Conservation (phyloP, 2,888 invertebrate species). For the Drosophila birchii region DNA sequence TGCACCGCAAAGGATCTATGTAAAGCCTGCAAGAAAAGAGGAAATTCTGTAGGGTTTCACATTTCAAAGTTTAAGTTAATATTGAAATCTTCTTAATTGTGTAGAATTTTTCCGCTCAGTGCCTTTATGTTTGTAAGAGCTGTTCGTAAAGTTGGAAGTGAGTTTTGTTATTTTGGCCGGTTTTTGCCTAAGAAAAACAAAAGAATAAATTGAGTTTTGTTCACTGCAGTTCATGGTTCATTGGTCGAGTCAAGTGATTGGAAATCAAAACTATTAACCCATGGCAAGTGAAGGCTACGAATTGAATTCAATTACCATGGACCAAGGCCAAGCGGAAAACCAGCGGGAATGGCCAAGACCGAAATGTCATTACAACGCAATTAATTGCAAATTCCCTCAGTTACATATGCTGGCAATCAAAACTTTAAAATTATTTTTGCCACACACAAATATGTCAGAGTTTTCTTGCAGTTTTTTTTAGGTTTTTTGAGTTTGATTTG, state of each 20-base stretch:
- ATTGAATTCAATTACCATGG: conserved; percentile 41
- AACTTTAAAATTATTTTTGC: conserved; percentile 69
- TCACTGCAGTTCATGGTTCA: conserved; percentile 44
- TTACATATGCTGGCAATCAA: conserved; percentile 58
- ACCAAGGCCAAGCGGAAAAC: conserved; percentile 1
- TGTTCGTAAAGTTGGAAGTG: conserved; percentile 14
- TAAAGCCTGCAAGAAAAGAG: not conserved
- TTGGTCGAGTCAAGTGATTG: conserved; percentile 43
- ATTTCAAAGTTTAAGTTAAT: too few species aligned
- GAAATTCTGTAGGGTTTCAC: not conserved
- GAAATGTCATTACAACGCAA: conserved; percentile 37
- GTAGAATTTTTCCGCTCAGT: conserved; percentile 4
- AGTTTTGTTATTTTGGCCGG: conserved; percentile 36
- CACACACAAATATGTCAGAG: conserved; percentile 48
- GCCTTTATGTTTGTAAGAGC: conserved; percentile 18
- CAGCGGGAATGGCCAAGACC: conserved; percentile 1
- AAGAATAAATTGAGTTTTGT: conserved; percentile 58
- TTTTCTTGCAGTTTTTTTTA: not conserved
- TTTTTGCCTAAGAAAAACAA: conserved; percentile 50
- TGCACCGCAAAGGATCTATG: not conserved
- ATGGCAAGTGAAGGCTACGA: conserved; percentile 25
- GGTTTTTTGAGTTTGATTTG: conserved; percentile 1
- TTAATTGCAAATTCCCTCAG: conserved; percentile 51
- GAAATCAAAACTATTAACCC: conserved; percentile 43
- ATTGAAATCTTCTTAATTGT: not conserved